These are phyloP conservation scores for Drosophila pseudotakahashii DNA, from an alignment of 2,888 invertebrate species.

Conservation along the genomic window DNA sequence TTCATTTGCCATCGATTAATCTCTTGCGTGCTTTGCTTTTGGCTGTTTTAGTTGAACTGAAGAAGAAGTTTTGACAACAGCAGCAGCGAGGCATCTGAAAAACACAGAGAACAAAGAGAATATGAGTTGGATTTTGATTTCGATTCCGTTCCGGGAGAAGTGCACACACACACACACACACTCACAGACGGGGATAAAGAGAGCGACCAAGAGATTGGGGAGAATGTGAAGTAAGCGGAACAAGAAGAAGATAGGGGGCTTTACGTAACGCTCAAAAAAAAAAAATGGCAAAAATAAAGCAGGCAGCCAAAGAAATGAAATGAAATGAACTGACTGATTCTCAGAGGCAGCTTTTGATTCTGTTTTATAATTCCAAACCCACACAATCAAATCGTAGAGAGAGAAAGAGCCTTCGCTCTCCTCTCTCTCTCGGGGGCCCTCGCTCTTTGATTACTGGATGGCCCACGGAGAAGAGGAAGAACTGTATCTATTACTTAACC, in stretches of 20 bases:
- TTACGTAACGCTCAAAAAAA: conserved; percentile 71
- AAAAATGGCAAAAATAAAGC: conserved; percentile 44
- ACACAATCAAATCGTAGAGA: background rate
- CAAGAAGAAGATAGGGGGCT: conserved; percentile 42
- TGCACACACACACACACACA: background rate
- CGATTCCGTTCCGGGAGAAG: conserved; percentile 22
- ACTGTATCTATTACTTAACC: conserved; percentile 71
- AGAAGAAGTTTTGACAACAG: conserved; percentile 46
- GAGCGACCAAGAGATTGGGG: conserved; percentile 10
- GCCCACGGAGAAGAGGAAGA: conserved; percentile 28
- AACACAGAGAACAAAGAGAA: conserved; percentile 37
- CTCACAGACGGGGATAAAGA: background rate
- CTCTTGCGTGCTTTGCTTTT: conserved; percentile 38
- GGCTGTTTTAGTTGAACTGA: conserved; percentile 41
- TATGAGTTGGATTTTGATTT: conserved; percentile 30
- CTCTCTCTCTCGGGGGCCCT: conserved; percentile 11
- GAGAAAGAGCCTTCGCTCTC: background rate
- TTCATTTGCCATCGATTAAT: conserved; percentile 13
- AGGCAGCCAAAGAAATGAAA: conserved; percentile 49
- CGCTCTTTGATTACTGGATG: conserved; percentile 28
- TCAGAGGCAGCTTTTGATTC: conserved; percentile 76
- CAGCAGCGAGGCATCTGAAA: conserved; percentile 44
- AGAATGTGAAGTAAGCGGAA: conserved; percentile 39
- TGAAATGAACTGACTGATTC: conserved; percentile 50
- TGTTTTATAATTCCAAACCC: conserved; percentile 70